Evolutionary conservation across 1,140 invertebrate species (phyloP).

Genomic region (Drosophila kepulauana): DNA sequence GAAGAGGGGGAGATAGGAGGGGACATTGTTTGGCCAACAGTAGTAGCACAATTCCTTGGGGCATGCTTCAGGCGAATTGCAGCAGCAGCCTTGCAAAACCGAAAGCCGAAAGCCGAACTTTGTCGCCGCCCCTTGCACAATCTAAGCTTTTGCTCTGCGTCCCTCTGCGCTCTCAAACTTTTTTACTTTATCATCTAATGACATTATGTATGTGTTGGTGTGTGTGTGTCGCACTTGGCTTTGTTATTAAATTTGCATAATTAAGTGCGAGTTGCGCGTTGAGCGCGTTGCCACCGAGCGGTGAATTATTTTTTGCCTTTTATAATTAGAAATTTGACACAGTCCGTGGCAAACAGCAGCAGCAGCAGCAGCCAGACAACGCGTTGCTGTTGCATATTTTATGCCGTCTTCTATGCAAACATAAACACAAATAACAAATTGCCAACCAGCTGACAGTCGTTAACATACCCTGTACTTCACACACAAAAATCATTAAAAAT

Average conservation of each 20-base stretch:
- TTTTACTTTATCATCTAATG: conserved; percentile 55
- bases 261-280: conserved; percentile 62
- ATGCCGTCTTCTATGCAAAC: conserved; percentile 15
- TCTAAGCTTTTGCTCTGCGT: neutral
- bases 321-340: conserved; percentile 49
- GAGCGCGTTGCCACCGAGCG: conserved; percentile 17
- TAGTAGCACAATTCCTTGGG: conserved; percentile 67
- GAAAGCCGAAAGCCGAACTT: neutral
- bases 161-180: neutral
- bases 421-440: neutral
- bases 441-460: neutral
- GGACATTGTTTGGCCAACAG: conserved; percentile 33
- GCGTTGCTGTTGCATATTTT: conserved; percentile 39
- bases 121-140: neutral
- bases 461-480: neutral
- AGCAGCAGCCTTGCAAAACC: conserved; percentile 30
- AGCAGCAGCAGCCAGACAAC: neutral
- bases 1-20: neutral
- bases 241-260: conserved; percentile 82
- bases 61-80: conserved; percentile 76
- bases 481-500: no score
- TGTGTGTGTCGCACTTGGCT: conserved; percentile 55
- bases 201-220: conserved; percentile 47
- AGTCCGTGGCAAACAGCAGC: neutral
- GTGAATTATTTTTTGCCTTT: conserved; percentile 19